Conservation (phyloP, 2,888 invertebrate species). For the Eurytoma adleriae region DNA sequence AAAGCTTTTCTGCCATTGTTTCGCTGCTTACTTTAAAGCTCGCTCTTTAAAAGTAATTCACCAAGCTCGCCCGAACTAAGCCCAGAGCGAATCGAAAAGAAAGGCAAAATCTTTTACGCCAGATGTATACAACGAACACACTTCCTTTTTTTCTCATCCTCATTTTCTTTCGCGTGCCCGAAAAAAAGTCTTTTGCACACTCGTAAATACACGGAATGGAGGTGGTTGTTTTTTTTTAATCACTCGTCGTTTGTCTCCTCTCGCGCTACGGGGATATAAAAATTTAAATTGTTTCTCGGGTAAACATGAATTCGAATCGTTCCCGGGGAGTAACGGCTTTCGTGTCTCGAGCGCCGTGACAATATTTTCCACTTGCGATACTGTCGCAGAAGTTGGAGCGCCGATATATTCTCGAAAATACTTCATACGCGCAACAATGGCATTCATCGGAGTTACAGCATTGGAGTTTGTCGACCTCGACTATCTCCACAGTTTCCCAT, state of each 20-base stretch:
- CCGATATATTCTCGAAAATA: slow-evolving; percentile 24
- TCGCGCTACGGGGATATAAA: too few relatives aligned
- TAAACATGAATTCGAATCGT: too few relatives aligned
- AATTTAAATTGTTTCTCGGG: too few relatives aligned
- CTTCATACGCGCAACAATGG: slow-evolving; percentile 6
- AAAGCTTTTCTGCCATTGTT: background rate
- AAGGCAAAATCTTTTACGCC: too few relatives aligned
- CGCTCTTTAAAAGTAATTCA: background rate
- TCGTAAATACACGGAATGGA: too few relatives aligned
- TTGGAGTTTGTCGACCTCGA: slow-evolving; percentile 12
- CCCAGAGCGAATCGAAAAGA: background rate
- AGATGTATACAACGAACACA: background rate
- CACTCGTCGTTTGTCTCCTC: background rate
- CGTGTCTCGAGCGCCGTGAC: too few relatives aligned
- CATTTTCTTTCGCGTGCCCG: background rate
- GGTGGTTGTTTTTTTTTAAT: background rate
- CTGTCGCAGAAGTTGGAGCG: slow-evolving; percentile 7
- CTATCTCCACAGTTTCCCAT: too few relatives aligned
- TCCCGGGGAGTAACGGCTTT: too few relatives aligned
- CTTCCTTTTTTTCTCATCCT: background rate
- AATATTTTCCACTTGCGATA: background rate
- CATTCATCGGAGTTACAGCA: slow-evolving; percentile 30
- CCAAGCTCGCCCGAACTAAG: background rate
- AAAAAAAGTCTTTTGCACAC: too few relatives aligned
- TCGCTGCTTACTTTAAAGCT: background rate